Percentiles rank a stretch among this genome's conserved stretches.
phyloP scores from a whole-genome alignment of 2,888 invertebrate genomes.

The Andrena haemorrhoa region DNA sequence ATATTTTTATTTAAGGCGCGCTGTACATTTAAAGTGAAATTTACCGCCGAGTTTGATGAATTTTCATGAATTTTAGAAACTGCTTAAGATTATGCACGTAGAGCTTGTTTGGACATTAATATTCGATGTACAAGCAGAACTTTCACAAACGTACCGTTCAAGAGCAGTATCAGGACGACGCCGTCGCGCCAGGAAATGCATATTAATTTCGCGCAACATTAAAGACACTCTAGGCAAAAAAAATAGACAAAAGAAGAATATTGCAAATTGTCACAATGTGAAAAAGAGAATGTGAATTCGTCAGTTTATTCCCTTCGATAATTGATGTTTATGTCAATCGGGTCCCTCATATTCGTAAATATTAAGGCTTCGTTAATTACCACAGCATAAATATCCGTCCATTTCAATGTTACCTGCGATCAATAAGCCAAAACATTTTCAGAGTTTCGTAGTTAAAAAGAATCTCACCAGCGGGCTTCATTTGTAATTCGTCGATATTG shows the following conservation, averaged over 20 bases:
- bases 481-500: not conserved
- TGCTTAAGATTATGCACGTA: slow-evolving; percentile 8
- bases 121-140: slow-evolving; percentile 43
- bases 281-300: not conserved
- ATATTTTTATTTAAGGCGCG: no score
- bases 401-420: not conserved
- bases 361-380: not conserved
- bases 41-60: slow-evolving; percentile 24
- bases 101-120: slow-evolving; percentile 47
- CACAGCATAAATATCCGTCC: not conserved
- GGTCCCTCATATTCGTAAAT: not conserved
- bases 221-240: not conserved
- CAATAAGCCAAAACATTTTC: no score
- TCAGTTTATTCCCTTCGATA: not conserved
- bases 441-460: not conserved
- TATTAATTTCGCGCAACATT: slow-evolving; percentile 24
- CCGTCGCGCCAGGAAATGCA: slow-evolving; percentile 17
- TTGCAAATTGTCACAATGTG: not conserved
- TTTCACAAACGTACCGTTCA: slow-evolving; percentile 14
- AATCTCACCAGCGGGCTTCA: not conserved
- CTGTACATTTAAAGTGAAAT: not conserved
- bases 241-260: not conserved
- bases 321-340: no score
- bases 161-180: slow-evolving; percentile 4
- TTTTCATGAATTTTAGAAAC: slow-evolving; percentile 50